Percentiles rank a stretch among this genome's conserved stretches.
Conservation (phyloP, 2,113 vertebrate species). For the Halichoerus grypus region DNA sequence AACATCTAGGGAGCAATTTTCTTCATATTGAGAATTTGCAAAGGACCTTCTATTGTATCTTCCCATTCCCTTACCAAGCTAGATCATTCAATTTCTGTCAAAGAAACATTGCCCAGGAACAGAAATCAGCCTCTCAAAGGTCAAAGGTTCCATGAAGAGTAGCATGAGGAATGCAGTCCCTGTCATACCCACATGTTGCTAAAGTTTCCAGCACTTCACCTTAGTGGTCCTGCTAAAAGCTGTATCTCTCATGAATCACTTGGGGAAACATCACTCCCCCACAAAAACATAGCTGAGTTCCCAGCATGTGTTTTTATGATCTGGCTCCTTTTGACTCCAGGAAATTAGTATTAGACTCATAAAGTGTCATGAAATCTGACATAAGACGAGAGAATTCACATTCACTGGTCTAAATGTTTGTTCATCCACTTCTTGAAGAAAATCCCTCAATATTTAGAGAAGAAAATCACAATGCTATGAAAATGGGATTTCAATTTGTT, state of each 20-base stretch:
- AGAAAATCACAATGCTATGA: background rate
- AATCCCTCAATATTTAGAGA: background rate
- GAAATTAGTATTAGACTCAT: background rate
- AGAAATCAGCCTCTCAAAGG: background rate
- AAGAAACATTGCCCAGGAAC: background rate
- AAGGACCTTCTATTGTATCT: background rate
- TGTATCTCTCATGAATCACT: background rate
- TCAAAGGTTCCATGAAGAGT: background rate
- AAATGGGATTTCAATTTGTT: background rate
- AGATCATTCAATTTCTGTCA: background rate
- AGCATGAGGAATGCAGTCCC: background rate
- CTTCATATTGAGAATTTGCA: background rate
- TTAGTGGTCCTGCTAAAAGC: background rate
- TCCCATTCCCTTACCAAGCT: background rate
- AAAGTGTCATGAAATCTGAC: background rate
- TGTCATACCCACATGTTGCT: background rate
- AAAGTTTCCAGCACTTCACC: background rate
- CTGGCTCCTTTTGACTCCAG: background rate
- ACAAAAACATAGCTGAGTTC: background rate
- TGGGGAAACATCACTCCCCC: background rate
- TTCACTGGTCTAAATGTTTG: background rate
- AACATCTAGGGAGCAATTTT: background rate
- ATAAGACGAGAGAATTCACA: background rate
- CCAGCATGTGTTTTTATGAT: background rate
- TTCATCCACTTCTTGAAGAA: background rate